These are phyloP conservation scores for Enteromius unitaeniatus DNA, from an alignment of 2,797 vertebrate genomes.

Conservation along the genomic window DNA sequence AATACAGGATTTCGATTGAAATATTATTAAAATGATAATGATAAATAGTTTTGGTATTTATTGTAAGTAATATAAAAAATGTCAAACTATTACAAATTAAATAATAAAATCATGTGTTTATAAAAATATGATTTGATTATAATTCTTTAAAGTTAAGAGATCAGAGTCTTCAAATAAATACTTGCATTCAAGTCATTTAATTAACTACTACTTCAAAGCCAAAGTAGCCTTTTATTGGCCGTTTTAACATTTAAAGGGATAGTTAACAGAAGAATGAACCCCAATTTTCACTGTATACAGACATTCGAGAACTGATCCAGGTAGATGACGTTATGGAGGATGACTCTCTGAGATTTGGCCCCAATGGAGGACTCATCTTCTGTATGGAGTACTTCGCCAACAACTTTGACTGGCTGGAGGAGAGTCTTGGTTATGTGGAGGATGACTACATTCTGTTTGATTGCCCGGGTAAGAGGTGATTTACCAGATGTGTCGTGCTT, in stretches of 20 bases:
- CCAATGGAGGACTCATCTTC: conserved; percentile 95
- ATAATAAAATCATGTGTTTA: background rate
- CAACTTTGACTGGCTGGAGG: conserved; percentile 94
- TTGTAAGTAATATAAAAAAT: background rate
- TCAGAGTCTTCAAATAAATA: background rate
- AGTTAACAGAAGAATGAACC: too few species aligned
- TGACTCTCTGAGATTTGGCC: conserved; percentile 87
- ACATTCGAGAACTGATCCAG: conserved; percentile 94
- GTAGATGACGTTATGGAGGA: conserved; percentile 99
- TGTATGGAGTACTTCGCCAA: conserved; percentile 98
- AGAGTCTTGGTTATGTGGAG: conserved; percentile 90
- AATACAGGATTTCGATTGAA: background rate
- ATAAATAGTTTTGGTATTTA: background rate
- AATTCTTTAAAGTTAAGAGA: background rate
- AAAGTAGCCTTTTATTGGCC: background rate
- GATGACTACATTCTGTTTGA: conserved; percentile 97
- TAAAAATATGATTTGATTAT: background rate
- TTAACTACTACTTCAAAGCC: background rate
- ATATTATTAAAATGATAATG: background rate
- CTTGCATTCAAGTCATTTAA: background rate
- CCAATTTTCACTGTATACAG: conserved; percentile 65
- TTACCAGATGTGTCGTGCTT: background rate
- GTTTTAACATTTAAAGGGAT: background rate
- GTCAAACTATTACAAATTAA: background rate
- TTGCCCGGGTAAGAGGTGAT: conserved; percentile 85